Evolutionary conservation across 2,888 invertebrate species (phyloP).

Genomic region (Neria commutata): DNA sequence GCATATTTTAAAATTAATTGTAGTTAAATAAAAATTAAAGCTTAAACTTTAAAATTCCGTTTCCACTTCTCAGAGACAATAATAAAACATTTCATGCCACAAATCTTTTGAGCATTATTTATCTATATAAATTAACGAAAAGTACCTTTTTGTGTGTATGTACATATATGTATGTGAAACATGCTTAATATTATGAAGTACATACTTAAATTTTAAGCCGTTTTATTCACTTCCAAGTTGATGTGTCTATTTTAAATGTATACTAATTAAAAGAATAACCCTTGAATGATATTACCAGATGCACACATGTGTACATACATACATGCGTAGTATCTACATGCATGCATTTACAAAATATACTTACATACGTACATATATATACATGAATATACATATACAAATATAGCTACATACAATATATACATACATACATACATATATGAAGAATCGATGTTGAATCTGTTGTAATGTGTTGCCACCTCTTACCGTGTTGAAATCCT

Average conservation of each 20-base stretch:
- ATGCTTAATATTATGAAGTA: not conserved
- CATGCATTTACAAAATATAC: too few relatives aligned
- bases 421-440: not conserved
- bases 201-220: conserved; percentile 12
- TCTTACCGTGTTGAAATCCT: not conserved
- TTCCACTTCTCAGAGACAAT: too few relatives aligned
- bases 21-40: too few relatives aligned
- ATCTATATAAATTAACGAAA: not conserved
- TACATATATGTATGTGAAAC: not conserved
- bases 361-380: not conserved
- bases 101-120: not conserved
- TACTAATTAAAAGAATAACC: conserved; percentile 5
- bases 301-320: too few relatives aligned
- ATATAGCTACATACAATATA: not conserved
- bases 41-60: too few relatives aligned
- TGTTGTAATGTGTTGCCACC: not conserved
- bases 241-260: conserved; percentile 12
- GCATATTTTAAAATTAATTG: too few relatives aligned
- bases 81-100: not conserved
- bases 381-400: not conserved
- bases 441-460: not conserved
- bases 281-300: too few relatives aligned
- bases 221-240: not conserved
- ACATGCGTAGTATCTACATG: too few relatives aligned
- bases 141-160: too few relatives aligned